Conservation (phyloP, 2,113 vertebrate species). For the Pelodiscus sinensis region DNA sequence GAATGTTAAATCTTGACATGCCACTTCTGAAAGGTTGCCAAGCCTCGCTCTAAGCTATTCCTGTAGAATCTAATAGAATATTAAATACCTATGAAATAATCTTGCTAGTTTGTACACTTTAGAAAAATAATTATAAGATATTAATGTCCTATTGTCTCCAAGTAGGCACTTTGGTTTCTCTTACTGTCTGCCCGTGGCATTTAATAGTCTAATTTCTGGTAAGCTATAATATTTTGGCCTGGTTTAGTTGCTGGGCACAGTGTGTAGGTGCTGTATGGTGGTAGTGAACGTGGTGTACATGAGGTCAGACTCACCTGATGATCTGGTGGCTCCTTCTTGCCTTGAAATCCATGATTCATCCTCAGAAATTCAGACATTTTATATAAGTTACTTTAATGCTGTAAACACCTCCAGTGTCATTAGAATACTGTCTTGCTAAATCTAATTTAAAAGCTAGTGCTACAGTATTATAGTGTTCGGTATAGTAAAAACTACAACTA, state of each 20-base stretch:
- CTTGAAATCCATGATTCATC: neutral
- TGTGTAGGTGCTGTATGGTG: neutral
- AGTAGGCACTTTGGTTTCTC: neutral
- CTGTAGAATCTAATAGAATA: neutral
- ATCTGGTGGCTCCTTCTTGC: neutral
- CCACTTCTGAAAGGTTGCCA: no score
- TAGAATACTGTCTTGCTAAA: accelerated
- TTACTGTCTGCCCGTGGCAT: neutral
- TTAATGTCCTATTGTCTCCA: neutral
- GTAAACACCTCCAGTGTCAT: neutral
- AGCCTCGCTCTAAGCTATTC: neutral
- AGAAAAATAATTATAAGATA: neutral
- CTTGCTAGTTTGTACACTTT: neutral
- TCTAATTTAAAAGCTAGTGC: neutral
- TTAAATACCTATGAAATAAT: neutral
- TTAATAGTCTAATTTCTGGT: neutral
- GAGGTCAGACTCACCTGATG: neutral
- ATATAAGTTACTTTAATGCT: accelerated
- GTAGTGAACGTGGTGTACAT: neutral
- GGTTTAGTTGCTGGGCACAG: neutral
- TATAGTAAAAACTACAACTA: neutral
- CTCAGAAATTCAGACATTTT: neutral
- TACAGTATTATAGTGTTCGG: neutral
- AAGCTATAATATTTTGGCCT: neutral
- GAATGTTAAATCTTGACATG: no score